phyloP scores from a whole-genome alignment of 2,888 invertebrate genomes.

The Timema podura region DNA sequence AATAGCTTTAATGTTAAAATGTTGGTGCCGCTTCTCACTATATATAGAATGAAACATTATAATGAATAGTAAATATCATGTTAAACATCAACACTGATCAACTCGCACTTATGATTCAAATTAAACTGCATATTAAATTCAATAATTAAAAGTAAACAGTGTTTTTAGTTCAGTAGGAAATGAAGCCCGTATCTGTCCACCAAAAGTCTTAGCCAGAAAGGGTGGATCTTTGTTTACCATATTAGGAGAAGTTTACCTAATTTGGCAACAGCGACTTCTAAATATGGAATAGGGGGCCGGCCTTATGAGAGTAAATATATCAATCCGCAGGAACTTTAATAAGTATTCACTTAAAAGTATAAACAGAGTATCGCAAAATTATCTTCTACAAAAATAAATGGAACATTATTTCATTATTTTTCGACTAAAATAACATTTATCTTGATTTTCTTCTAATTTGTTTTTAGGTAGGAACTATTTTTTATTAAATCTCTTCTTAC shows the following conservation, averaged over 20 bases:
- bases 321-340: slow-evolving; percentile 26
- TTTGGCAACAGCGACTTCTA: slow-evolving; percentile 76
- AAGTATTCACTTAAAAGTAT: background rate
- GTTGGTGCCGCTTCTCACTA: too few relatives aligned
- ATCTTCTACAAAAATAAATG: too few relatives aligned
- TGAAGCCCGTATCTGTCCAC: slow-evolving; percentile 35
- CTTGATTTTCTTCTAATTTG: slow-evolving; percentile 1
- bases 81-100: too few relatives aligned
- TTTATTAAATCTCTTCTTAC: slow-evolving; percentile 3
- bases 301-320: slow-evolving; percentile 42
- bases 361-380: too few relatives aligned
- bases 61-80: too few relatives aligned
- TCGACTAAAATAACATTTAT: background rate
- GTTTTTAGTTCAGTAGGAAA: slow-evolving; percentile 28
- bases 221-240: slow-evolving; percentile 77
- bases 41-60: too few relatives aligned
- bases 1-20: too few relatives aligned
- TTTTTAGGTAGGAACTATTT: slow-evolving; percentile 32
- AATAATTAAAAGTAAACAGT: too few relatives aligned
- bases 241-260: slow-evolving; percentile 76
- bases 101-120: too few relatives aligned
- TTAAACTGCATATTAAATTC: too few relatives aligned
- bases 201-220: slow-evolving; percentile 43
- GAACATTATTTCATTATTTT: background rate
- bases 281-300: slow-evolving; percentile 71